Conservation (phyloP, 2,113 vertebrate species). For the Pseudorhombus dupliciocellatus region DNA sequence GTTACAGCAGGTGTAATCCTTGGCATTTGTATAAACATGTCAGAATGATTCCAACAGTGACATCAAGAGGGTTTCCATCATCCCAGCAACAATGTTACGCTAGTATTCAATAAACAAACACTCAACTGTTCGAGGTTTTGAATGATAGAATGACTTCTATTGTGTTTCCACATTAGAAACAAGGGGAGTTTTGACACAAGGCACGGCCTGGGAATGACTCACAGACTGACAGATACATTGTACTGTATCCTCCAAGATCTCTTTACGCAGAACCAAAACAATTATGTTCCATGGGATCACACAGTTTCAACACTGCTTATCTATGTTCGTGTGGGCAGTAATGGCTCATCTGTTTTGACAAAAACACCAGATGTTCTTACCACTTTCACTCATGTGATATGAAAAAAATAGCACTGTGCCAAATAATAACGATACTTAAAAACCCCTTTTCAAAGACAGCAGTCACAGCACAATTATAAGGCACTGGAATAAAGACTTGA, state of each 20-base stretch:
- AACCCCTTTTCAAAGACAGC: background rate
- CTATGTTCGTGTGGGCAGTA: constrained; percentile 51
- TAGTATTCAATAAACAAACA: constrained; percentile 61
- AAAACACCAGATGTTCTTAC: constrained; percentile 68
- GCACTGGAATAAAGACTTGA: background rate
- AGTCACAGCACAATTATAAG: background rate
- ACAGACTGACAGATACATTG: constrained; percentile 66
- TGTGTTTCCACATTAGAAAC: constrained; percentile 74
- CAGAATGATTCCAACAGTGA: constrained; percentile 60
- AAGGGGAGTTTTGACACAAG: constrained; percentile 66
- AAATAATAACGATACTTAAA: background rate
- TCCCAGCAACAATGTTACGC: constrained; percentile 61
- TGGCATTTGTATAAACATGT: constrained; percentile 29
- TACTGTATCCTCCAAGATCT: constrained; percentile 54
- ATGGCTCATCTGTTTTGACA: constrained; percentile 23
- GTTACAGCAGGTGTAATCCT: constrained; percentile 33
- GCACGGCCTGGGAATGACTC: constrained; percentile 69
- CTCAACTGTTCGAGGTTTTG: constrained; percentile 66
- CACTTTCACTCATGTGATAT: constrained; percentile 28
- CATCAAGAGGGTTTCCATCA: constrained; percentile 69
- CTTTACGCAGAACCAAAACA: constrained; percentile 41
- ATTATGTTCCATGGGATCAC: constrained; percentile 55
- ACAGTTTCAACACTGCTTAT: constrained; percentile 50
- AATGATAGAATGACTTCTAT: constrained; percentile 66
- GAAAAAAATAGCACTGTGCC: background rate